These are phyloP conservation scores for Brachynemurus nebulosus DNA, from an alignment of 2,888 invertebrate species.

Conservation along the genomic window DNA sequence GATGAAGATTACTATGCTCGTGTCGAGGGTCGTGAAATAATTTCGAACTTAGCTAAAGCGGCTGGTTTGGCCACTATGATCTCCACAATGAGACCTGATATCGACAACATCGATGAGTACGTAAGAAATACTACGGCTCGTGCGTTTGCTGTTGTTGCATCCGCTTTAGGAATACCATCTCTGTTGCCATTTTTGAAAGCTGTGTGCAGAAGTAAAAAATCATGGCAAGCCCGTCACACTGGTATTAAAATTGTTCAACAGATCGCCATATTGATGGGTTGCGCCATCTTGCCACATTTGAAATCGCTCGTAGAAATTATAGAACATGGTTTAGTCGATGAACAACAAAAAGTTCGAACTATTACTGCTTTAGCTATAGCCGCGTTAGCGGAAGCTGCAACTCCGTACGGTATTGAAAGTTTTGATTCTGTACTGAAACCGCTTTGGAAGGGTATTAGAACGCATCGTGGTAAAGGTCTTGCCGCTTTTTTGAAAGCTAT, in stretches of 20 bases:
- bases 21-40: slow-evolving; percentile 98
- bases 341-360: slow-evolving; percentile 97
- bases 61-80: slow-evolving; percentile 99
- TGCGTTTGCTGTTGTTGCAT: slow-evolving; percentile 99
- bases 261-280: slow-evolving; percentile 99
- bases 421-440: slow-evolving; percentile 99
- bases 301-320: slow-evolving; percentile 98
- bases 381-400: slow-evolving; percentile 96
- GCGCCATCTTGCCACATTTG: slow-evolving; percentile 95
- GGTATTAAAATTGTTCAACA: slow-evolving; percentile 99
- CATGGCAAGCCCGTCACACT: slow-evolving; percentile 97
- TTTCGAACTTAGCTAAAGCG: slow-evolving; percentile 97
- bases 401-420: slow-evolving; percentile 99
- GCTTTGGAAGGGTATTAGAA: slow-evolving; percentile 97
- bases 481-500: slow-evolving; percentile 99
- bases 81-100: slow-evolving; percentile 99
- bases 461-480: slow-evolving; percentile 79
- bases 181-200: slow-evolving; percentile 96
- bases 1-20: slow-evolving; percentile 99
- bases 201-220: slow-evolving; percentile 97
- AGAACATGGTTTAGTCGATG: slow-evolving; percentile 95
- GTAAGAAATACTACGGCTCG: slow-evolving; percentile 98
- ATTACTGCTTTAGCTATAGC: slow-evolving; percentile 98
- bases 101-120: slow-evolving; percentile 99
- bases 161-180: slow-evolving; percentile 95